These are phyloP conservation scores for Acronicta alni DNA, from an alignment of 2,888 invertebrate species.

Conservation along the genomic window DNA sequence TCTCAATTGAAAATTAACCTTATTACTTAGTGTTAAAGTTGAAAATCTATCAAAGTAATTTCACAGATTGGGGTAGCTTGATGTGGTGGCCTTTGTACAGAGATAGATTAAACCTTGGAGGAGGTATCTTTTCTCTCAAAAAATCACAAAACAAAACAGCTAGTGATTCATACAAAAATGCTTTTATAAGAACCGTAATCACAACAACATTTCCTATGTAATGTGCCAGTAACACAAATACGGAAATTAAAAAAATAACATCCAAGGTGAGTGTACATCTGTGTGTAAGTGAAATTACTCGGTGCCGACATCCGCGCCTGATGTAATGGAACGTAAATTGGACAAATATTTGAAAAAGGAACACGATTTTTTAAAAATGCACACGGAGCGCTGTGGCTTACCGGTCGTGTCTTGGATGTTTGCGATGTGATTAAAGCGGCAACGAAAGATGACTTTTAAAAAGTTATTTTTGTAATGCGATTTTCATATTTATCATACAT, in stretches of 20 bases:
- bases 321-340: constrained; percentile 57
- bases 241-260: constrained; percentile 17
- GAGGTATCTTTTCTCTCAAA: too few species aligned
- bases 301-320: constrained; percentile 24
- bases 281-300: constrained; percentile 42
- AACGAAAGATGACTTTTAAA: background rate
- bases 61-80: too few species aligned
- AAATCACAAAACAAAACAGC: too few species aligned
- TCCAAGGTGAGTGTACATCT: constrained; percentile 19
- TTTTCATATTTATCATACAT: too few species aligned
- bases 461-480: background rate
- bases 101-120: too few species aligned
- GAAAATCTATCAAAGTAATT: too few species aligned
- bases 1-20: too few species aligned
- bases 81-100: too few species aligned
- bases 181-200: background rate
- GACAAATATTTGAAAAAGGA: constrained; percentile 52
- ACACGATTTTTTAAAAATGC: constrained; percentile 33
- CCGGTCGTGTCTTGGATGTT: constrained; percentile 18
- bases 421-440: constrained; percentile 29
- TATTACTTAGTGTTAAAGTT: too few species aligned
- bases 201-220: background rate
- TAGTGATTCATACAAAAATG: too few species aligned
- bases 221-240: constrained; percentile 13
- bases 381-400: constrained; percentile 17